Evolutionary conservation across 2,888 invertebrate genomes (phyloP).

Genomic region (Neoaliturus tenellus): DNA sequence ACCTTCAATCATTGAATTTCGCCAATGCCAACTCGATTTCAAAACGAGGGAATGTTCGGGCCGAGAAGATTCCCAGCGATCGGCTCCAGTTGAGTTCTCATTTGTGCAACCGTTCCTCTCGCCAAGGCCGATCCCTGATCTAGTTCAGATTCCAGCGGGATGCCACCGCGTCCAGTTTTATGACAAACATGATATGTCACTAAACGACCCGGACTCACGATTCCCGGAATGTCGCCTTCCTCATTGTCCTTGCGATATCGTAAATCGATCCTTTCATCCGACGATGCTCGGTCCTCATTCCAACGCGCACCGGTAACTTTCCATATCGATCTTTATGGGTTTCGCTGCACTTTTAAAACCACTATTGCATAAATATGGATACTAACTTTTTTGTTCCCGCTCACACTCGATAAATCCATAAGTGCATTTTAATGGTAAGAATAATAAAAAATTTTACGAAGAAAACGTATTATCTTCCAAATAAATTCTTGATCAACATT

Average conservation of each 20-base stretch:
- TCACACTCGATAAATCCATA: no score
- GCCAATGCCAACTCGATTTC: constrained; percentile 8
- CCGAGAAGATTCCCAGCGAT: not conserved
- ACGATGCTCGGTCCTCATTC: not conserved
- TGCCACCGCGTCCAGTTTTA: not conserved
- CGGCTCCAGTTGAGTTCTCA: not conserved
- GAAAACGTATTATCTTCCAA: no score
- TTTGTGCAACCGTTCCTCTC: constrained; percentile 1
- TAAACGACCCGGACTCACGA: not conserved
- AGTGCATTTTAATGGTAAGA: no score
- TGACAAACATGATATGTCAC: not conserved
- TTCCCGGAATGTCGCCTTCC: constrained; percentile 3
- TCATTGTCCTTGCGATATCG: not conserved
- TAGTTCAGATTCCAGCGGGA: not conserved
- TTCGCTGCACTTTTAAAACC: no score
- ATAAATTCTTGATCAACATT: no score
- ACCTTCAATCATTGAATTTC: constrained; percentile 17
- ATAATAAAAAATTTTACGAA: no score
- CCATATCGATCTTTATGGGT: no score
- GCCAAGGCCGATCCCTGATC: constrained; percentile 18
- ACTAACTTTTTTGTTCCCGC: no score
- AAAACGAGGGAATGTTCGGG: not conserved
- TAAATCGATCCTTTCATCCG: not conserved
- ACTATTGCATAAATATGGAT: no score
- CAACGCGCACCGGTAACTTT: no score